These are phyloP conservation scores for Spatula clypeata DNA, from an alignment of 2,797 vertebrate species.

Conservation along the genomic window DNA sequence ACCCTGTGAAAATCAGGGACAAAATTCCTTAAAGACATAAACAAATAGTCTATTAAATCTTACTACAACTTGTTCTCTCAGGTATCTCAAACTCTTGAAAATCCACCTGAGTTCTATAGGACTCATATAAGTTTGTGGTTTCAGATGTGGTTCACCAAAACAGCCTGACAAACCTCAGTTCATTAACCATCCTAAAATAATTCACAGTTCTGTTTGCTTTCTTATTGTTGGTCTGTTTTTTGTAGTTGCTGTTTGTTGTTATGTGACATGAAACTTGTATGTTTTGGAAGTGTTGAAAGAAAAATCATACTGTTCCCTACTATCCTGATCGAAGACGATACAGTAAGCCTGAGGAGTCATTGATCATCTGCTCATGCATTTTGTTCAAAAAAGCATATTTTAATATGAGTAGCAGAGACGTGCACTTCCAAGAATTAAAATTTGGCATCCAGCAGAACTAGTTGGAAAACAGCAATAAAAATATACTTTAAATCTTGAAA, in stretches of 20 bases:
- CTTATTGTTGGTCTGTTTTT: fast-evolving
- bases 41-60: not conserved
- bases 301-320: not conserved
- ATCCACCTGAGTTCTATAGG: not conserved
- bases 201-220: not conserved
- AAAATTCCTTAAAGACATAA: not conserved
- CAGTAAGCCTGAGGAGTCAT: not conserved
- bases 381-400: not conserved
- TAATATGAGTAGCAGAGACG: not conserved
- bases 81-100: not conserved
- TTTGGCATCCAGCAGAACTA: not conserved
- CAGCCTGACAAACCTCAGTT: not conserved
- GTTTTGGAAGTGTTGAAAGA: not conserved
- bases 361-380: not conserved
- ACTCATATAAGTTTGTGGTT: not conserved
- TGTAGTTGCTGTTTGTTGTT: not conserved
- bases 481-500: not conserved
- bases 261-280: not conserved
- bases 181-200: not conserved
- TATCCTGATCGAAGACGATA: not conserved
- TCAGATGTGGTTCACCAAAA: not conserved
- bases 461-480: not conserved
- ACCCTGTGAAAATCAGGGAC: not conserved
- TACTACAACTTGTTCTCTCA: not conserved
- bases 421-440: not conserved